phyloP scores from a whole-genome alignment of 1,140 invertebrate species.

The Temnothorax longispinosus region DNA sequence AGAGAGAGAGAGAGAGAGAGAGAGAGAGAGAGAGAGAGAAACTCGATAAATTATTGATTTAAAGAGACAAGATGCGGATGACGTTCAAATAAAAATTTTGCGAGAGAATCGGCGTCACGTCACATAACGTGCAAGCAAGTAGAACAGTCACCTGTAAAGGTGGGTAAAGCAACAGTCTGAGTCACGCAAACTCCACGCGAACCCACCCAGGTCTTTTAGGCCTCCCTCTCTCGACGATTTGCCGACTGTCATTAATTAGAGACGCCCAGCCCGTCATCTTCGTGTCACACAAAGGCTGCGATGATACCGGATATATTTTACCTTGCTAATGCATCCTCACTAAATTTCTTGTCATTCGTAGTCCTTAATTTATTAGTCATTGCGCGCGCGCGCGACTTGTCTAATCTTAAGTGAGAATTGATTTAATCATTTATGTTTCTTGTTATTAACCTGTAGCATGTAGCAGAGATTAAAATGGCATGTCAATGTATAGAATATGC shows the following conservation, averaged over 20 bases:
- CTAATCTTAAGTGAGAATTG: constrained; percentile 6
- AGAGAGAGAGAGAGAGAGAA: background rate
- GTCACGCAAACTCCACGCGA: constrained; percentile 67
- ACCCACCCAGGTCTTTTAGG: constrained; percentile 11
- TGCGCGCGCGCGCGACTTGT: background rate
- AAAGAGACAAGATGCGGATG: background rate
- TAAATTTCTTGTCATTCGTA: constrained; percentile 25
- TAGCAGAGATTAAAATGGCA: background rate
- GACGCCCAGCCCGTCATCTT: constrained; percentile 64
- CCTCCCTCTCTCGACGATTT: constrained; percentile 25
- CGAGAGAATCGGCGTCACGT: constrained; percentile 8
- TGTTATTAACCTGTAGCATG: constrained; percentile 23
- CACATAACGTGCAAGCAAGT: constrained; percentile 47
- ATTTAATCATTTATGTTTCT: background rate
- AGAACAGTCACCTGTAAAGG: constrained; percentile 59
- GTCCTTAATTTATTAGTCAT: background rate
- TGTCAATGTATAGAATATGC: background rate
- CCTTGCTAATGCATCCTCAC: background rate
- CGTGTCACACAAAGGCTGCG: constrained; percentile 35
- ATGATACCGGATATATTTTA: constrained; percentile 38
- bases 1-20: background rate
- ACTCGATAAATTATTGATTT: constrained; percentile 47
- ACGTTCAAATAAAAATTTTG: constrained; percentile 12
- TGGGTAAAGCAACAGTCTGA: constrained; percentile 54
- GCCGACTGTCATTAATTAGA: constrained; percentile 70